Evolutionary conservation across 2,888 invertebrate genomes (phyloP), one percentile per base, ranked within the genome.

Genomic region (Heliconius ismenius): DNA sequence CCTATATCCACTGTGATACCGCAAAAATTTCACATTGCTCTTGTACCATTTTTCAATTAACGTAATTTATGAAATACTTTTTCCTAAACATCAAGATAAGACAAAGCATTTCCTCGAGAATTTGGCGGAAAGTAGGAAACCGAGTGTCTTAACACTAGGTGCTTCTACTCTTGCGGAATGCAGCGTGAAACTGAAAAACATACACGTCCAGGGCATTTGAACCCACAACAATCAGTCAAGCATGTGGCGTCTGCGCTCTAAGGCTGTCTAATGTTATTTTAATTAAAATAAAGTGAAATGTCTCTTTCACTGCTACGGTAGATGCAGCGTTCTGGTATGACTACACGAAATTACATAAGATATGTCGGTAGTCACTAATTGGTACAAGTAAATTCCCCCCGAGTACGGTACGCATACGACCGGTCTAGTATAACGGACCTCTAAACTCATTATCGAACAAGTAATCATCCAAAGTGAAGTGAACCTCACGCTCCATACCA

Each of bases 281-380:
- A 65, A 78, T 74, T 74, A 74, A 65, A 76, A 76, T 43, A 75
- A 67, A 67, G n/a, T 67, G 39, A 39, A 39, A 67, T 75, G 60
- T 76, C 80, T 76, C 69, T 60, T 69, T 75, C 62, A 73, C 73
- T 67, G 74, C 63, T 72, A 70, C 63, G 68, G 76, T 32, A 32
- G 28, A 28, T 72, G 76, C 78, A 67, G 65, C 64, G 73, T 75
- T 63, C 72, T 74, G 63, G 77, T 79, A 79, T 80, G 82, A 81
- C 81, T 79, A 75, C 80, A 80, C 80, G 85, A 89, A 90, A 91
- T 91, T 88, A 88, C 86, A 84, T 85, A 86, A 87, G 84, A 86
- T 86, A 86, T 85, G 88, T 87, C 86, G 84, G 86, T 86, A 83
- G 86, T 86, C 84, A 88, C 89, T 92, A 93, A 92, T 92, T 91